Conservation (phyloP, 2,888 invertebrate genomes). For the Cheilosia variabilis region DNA sequence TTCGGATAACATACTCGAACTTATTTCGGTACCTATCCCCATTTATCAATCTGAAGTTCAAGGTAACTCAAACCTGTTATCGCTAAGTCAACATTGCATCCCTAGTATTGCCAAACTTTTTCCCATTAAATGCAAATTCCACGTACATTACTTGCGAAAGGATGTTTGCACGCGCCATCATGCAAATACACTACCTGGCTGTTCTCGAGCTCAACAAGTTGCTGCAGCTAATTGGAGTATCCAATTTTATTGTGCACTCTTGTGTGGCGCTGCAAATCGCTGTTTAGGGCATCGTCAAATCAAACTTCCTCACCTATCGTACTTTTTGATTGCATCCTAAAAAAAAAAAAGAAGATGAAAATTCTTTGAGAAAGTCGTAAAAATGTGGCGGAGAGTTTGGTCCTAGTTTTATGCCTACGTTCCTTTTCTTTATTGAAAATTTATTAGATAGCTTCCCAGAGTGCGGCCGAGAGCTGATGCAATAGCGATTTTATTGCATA, state of each 20-base stretch:
- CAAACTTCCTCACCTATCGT: conserved; percentile 33
- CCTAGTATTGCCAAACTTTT: background rate
- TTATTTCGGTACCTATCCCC: background rate
- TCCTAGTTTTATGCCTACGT: conserved; percentile 15
- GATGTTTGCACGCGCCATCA: conserved; percentile 25
- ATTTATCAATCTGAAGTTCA: conserved; percentile 33
- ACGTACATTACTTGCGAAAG: background rate
- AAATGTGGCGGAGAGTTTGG: conserved; percentile 38
- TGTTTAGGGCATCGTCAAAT: conserved; percentile 44
- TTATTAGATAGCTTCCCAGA: conserved; percentile 40
- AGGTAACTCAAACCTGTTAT: conserved; percentile 25
- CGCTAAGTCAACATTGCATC: background rate
- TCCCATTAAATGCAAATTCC: background rate
- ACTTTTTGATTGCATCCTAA: conserved; percentile 15
- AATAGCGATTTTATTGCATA: conserved; percentile 60
- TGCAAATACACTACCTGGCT: background rate
- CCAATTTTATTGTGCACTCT: conserved; percentile 31
- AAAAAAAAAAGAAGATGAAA: background rate
- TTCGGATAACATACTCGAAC: background rate
- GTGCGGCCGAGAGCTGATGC: conserved; percentile 54
- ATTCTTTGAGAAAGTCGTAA: conserved; percentile 39
- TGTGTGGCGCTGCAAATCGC: conserved; percentile 49
- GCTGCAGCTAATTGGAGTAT: conserved; percentile 43
- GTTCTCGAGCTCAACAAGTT: background rate
- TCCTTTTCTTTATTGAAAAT: conserved; percentile 37